phyloP scores from a whole-genome alignment of 2,797 vertebrate genomes.

The Mormyrus hasselquistii region DNA sequence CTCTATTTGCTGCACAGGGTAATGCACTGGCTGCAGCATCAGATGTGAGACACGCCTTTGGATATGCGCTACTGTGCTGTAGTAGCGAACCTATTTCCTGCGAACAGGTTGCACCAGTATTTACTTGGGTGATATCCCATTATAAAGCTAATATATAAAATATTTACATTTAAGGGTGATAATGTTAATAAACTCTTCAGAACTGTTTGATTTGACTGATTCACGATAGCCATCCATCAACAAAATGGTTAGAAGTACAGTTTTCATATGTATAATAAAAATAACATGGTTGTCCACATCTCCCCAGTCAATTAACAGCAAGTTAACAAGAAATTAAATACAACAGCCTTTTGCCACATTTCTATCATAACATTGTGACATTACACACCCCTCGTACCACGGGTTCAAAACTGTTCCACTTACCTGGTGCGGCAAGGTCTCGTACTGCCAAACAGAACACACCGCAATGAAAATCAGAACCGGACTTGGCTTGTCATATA shows the following conservation, averaged over 20 bases:
- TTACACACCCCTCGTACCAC: neutral
- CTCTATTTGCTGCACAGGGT: neutral
- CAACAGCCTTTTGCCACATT: neutral
- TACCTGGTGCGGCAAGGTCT: neutral
- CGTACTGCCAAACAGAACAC: neutral
- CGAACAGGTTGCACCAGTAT: neutral
- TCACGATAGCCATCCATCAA: neutral
- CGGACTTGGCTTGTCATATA: neutral
- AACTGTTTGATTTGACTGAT: neutral
- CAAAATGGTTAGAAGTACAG: neutral
- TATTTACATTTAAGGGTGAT: neutral
- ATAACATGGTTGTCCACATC: neutral
- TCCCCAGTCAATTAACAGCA: neutral
- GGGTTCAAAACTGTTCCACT: neutral
- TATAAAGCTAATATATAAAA: neutral
- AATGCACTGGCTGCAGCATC: neutral
- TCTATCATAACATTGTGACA: neutral
- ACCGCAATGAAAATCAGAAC: neutral
- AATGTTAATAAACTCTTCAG: neutral
- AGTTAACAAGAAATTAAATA: neutral
- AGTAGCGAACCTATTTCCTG: neutral
- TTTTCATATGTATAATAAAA: neutral
- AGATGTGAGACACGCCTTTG: neutral
- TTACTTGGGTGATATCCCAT: neutral
- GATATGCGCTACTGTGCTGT: neutral